phyloP scores from a whole-genome alignment of 1,140 invertebrate species.

The Lucilia cuprina region DNA sequence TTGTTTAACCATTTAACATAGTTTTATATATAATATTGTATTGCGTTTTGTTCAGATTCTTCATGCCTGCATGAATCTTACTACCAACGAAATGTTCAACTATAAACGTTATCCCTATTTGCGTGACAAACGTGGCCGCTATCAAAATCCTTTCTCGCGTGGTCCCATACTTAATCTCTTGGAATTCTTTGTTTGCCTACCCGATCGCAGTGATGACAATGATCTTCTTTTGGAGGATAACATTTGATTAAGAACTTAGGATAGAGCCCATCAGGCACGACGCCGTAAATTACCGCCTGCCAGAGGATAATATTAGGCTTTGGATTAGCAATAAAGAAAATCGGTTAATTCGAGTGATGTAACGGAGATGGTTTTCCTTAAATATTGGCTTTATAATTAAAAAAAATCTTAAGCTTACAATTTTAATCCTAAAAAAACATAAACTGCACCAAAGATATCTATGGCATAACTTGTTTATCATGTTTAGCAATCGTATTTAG shows the following conservation, averaged over 20 bases:
- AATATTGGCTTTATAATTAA: background rate
- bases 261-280: constrained; percentile 49
- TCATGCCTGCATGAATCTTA: constrained; percentile 89
- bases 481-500: background rate
- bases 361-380: background rate
- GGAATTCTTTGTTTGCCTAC: constrained; percentile 86
- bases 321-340: background rate
- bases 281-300: constrained; percentile 52
- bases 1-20: background rate
- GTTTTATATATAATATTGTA: background rate
- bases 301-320: constrained; percentile 54
- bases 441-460: background rate
- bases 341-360: background rate
- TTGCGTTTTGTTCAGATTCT: constrained; percentile 70
- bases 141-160: constrained; percentile 87
- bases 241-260: constrained; percentile 65
- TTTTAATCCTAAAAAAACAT: background rate
- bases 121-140: constrained; percentile 83
- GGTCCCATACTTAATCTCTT: constrained; percentile 85
- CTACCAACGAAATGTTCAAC: constrained; percentile 94
- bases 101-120: constrained; percentile 90
- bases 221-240: constrained; percentile 75
- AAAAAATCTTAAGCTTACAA: background rate
- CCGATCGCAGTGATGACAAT: constrained; percentile 75
- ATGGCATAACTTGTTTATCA: background rate